Evolutionary conservation across 2,113 vertebrate genomes (phyloP).

Genomic region (Cyprinodon brontotheroides): DNA sequence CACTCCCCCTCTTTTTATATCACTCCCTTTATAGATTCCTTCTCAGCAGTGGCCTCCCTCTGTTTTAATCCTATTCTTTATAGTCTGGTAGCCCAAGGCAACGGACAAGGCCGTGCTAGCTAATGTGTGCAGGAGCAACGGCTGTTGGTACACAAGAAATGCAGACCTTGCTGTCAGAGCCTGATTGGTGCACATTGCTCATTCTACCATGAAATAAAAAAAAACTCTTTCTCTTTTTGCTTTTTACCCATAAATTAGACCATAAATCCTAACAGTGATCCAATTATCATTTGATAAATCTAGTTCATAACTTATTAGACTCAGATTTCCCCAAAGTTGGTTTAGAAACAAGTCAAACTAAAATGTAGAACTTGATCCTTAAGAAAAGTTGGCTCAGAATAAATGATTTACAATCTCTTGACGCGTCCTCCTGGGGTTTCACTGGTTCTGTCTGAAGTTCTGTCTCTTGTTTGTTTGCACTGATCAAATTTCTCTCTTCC

Average conservation of each 20-base stretch:
- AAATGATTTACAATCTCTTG: constrained; percentile 77
- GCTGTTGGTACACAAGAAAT: constrained; percentile 57
- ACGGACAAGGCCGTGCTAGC: constrained; percentile 62
- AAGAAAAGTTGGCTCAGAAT: constrained; percentile 29
- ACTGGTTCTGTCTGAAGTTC: constrained; percentile 68
- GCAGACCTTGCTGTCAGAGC: constrained; percentile 34
- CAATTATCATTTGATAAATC: neutral
- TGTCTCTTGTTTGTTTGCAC: constrained; percentile 78
- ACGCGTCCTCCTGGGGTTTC: constrained; percentile 66
- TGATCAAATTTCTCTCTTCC: constrained; percentile 71
- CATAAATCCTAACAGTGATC: neutral
- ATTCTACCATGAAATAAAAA: constrained; percentile 36
- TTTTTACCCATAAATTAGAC: constrained; percentile 12
- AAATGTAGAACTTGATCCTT: constrained; percentile 15
- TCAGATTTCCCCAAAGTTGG: neutral
- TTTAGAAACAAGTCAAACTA: neutral
- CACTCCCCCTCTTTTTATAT: constrained; percentile 16
- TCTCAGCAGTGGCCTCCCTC: constrained; percentile 39
- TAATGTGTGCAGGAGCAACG: constrained; percentile 41
- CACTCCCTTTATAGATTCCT: constrained; percentile 16
- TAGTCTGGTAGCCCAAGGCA: constrained; percentile 73
- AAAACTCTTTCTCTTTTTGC: constrained; percentile 14
- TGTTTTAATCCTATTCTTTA: constrained; percentile 71
- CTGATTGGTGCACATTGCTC: constrained; percentile 51
- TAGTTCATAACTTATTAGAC: neutral